Percentiles rank a stretch among this genome's conserved stretches.
Evolutionary conservation across 2,113 vertebrate genomes (phyloP).

Genomic region (Tyrannus savana): DNA sequence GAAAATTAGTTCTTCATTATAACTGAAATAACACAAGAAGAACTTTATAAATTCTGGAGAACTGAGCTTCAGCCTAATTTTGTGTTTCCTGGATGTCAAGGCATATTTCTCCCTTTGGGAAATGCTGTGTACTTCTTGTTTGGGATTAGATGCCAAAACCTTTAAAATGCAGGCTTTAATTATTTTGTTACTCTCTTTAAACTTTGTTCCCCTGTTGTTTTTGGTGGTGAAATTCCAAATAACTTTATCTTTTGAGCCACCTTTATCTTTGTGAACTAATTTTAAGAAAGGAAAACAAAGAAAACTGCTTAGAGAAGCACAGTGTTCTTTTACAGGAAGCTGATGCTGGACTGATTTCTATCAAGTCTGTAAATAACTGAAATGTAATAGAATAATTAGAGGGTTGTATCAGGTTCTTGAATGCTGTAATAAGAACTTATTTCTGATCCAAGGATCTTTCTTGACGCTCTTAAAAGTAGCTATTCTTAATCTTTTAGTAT

Average conservation of each 20-base stretch:
- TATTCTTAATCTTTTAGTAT: background rate
- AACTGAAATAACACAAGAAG: background rate
- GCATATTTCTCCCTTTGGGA: background rate
- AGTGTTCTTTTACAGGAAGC: conserved; percentile 57
- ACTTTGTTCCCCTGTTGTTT: background rate
- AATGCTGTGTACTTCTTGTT: background rate
- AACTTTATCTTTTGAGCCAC: background rate
- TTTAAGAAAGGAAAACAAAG: background rate
- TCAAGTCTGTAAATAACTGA: conserved; percentile 16
- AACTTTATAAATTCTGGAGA: background rate
- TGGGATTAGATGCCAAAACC: background rate
- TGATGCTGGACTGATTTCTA: conserved; percentile 19
- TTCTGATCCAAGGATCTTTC: background rate
- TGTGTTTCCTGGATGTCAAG: background rate
- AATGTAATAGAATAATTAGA: background rate
- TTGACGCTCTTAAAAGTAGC: background rate
- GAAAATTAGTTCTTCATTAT: background rate
- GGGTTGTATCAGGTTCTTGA: background rate
- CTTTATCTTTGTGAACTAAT: conserved; percentile 7
- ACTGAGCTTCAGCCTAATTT: background rate
- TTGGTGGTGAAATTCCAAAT: background rate
- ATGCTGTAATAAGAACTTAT: background rate
- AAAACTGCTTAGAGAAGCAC: conserved; percentile 22
- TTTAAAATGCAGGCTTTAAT: conserved; percentile 12
- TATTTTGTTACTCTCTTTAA: conserved; percentile 49